These are phyloP conservation scores for Microvelia longipes DNA, from an alignment of 1,140 invertebrate species.

Conservation along the genomic window DNA sequence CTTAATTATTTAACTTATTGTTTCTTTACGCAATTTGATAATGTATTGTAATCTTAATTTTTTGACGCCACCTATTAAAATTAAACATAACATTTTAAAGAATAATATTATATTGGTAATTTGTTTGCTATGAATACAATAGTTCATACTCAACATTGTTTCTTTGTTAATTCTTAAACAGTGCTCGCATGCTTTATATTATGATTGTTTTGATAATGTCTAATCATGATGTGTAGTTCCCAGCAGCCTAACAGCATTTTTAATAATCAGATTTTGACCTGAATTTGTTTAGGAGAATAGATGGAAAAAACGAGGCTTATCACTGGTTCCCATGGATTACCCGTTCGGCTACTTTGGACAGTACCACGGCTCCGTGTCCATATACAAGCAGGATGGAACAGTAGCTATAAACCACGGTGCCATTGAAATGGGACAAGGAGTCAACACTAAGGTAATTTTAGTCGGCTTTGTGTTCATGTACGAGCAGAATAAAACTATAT, in stretches of 20 bases:
- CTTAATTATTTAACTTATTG: no score
- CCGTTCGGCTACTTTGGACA: constrained; percentile 38
- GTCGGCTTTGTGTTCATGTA: no score
- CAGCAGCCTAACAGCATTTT: background rate
- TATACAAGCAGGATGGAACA: constrained; percentile 60
- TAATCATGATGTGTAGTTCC: background rate
- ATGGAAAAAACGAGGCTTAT: constrained; percentile 60
- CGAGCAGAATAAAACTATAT: no score
- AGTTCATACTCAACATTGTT: background rate
- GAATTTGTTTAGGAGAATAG: constrained; percentile 37
- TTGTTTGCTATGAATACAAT: background rate
- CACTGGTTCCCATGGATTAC: constrained; percentile 50
- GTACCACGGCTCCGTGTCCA: constrained; percentile 46
- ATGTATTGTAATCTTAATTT: no score
- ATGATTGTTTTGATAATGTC: background rate
- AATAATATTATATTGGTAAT: background rate
- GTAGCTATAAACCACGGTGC: constrained; percentile 60
- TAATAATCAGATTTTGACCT: background rate
- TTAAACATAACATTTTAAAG: no score
- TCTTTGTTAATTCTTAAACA: background rate
- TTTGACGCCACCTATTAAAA: no score
- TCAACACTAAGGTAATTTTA: constrained; percentile 54
- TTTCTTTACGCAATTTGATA: no score
- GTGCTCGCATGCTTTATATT: background rate
- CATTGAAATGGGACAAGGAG: constrained; percentile 74